These are phyloP conservation scores for Nettapus auritus DNA, from an alignment of 2,113 vertebrate genomes.

Conservation along the genomic window DNA sequence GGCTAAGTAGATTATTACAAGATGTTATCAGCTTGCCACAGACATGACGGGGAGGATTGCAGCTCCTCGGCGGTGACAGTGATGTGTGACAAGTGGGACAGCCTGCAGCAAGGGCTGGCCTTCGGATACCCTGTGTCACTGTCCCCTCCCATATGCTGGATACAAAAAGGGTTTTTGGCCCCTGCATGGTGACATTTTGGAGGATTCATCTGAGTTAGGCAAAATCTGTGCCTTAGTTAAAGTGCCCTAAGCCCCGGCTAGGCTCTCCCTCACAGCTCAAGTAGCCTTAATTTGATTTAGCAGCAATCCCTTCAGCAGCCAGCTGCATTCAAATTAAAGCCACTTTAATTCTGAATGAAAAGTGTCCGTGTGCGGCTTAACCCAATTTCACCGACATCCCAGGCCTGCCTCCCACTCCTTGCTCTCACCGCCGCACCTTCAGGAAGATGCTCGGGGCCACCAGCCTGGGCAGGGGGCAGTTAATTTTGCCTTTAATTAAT, in stretches of 20 bases:
- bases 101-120: neutral
- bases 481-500: conserved; percentile 43
- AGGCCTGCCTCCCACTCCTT: neutral
- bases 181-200: neutral
- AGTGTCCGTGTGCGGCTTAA: conserved; percentile 19
- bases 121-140: neutral
- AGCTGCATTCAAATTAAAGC: conserved; percentile 40
- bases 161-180: neutral
- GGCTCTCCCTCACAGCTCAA: neutral
- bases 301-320: conserved; percentile 43
- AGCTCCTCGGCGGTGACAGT: neutral
- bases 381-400: conserved; percentile 25
- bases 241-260: neutral
- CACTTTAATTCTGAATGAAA: conserved; percentile 51
- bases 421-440: no score
- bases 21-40: neutral
- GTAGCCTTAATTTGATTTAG: conserved; percentile 17
- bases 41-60: neutral
- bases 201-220: neutral
- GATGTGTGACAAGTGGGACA: neutral
- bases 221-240: neutral
- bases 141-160: neutral
- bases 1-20: neutral
- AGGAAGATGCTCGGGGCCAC: no score
- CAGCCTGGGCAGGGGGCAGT: neutral